Evolutionary conservation across 2,797 vertebrate species (phyloP), one percentile per base, ranked within the genome.

Genomic region (Danio jaintianensis): DNA sequence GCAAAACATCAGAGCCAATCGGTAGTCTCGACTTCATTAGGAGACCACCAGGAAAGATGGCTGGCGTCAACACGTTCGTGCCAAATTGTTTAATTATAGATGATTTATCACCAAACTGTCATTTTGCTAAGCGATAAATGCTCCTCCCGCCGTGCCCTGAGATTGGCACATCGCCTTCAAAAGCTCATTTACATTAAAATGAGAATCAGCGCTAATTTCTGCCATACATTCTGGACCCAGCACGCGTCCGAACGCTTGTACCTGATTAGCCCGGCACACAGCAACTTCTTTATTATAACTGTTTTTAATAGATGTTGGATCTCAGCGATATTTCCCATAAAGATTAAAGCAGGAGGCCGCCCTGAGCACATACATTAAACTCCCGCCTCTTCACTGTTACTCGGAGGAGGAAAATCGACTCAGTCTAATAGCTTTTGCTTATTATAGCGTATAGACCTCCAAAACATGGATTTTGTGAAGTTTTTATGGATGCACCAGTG

Each of bases 131-230:
- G 90, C 86, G 91, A 90, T 90, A 87, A 88, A 92, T 85, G 88
- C 83, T 87, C 71, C 66, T 88, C 92, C 91, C 20, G 89, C 92
- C 87, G 89, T 22, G 91, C 77, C 71, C 87, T 85, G 87, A 88
- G 87, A 92, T 89, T 86, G 85, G 91, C 90, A 86, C 87, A 87
- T 93, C 90, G 88, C 91, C 92, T 93, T 88, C 84, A 90, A 80
- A 83, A 92, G 86, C 92, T 94, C 91, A 93, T 94, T 94, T 93
- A 92, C 93, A 93, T 94, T 93, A 92, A 94, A 93, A 94, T 93
- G 92, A 94, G 92, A 89, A 89, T 91, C 89, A 90, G 84, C 82
- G 22, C 82, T 93, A 92, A 93, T 93, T 94, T 89, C 70, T 90
- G 79, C 89, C 89, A 91, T 93, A 92, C 90, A 93, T 93, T 93